Conservation (phyloP, 2,888 invertebrate genomes). For the Rotaria sp. region DNA sequence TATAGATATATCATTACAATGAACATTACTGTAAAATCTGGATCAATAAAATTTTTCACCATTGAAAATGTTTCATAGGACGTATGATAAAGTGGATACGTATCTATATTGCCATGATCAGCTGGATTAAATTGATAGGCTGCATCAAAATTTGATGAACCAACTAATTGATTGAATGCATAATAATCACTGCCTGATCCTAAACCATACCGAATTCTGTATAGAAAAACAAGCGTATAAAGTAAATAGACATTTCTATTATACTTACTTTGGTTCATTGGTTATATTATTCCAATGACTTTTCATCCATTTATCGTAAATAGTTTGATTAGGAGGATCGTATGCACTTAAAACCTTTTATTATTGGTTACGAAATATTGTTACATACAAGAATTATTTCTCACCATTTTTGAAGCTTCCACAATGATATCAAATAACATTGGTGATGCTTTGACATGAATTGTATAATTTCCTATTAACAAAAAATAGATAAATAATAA, state of each 20-base stretch:
- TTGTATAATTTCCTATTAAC: constrained; percentile 7
- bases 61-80: constrained; percentile 55
- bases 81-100: constrained; percentile 56
- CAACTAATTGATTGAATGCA: constrained; percentile 39
- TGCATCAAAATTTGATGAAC: constrained; percentile 36
- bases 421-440: neutral
- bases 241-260: too few relatives aligned
- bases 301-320: constrained; percentile 37
- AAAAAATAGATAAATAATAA: neutral
- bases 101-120: neutral
- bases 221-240: too few relatives aligned
- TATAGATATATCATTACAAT: too few relatives aligned
- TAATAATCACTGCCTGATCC: constrained; percentile 42
- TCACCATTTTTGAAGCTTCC: constrained; percentile 5
- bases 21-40: constrained; percentile 47
- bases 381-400: neutral
- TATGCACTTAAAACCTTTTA: neutral
- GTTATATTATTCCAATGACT: constrained; percentile 1
- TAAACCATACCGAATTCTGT: neutral
- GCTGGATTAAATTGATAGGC: neutral
- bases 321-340: neutral
- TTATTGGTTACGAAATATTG: neutral
- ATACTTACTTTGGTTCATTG: neutral
- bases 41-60: constrained; percentile 51
- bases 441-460: neutral